Base-by-base conservation (phyloP, 2,797 vertebrate genomes). In the Onychomys torridus region DNA sequence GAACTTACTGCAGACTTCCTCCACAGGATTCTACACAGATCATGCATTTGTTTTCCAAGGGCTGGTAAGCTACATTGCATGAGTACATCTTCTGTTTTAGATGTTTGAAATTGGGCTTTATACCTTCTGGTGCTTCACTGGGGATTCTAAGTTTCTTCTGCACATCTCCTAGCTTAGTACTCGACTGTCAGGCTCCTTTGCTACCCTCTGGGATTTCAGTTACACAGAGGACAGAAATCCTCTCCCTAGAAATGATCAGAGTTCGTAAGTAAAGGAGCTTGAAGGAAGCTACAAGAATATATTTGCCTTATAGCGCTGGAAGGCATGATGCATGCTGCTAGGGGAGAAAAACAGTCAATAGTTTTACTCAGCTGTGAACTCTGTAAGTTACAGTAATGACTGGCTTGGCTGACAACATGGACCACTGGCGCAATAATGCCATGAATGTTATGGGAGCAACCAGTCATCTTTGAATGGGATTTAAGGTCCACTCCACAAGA, bases 261-360 rank as follows among this genome's bases (percentile, higher is more conserved):
- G 23, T 93, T 87, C 94, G 81, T 69, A 96, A 96, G 93, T 76
- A 37, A 8, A 63, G 32, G 52, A 55, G n/a, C 57, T 57, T 89
- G 69, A 91, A 90, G 32, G 77, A 81, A 92, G 25, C 29, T 29
- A 5, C 16, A 82, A 12, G 29, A 91, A 23, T 67, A 40, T 13
- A 91, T 96, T 94, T 93, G 55, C 69, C 91, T 57, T 0, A 1
- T 40, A 23, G 29, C 32, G 17, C 37, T 6, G 10, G 27, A 71
- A 52, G 43, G 65, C 7, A 5, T n/a, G 46, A 27, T 16, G 4
- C 7, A 27, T 37, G 63, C 6, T n/a, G 0, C 40, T n/a, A 11
- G 65, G 32, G n/a, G 13, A 19, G 46, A 11, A n/a, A n/a, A 69
- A 37, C 4, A 16, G n/a, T n/a, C 46, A 81, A 14, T 5, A 82